phyloP scores from a whole-genome alignment of 2,113 vertebrate species.

The Scatophagus argus region DNA sequence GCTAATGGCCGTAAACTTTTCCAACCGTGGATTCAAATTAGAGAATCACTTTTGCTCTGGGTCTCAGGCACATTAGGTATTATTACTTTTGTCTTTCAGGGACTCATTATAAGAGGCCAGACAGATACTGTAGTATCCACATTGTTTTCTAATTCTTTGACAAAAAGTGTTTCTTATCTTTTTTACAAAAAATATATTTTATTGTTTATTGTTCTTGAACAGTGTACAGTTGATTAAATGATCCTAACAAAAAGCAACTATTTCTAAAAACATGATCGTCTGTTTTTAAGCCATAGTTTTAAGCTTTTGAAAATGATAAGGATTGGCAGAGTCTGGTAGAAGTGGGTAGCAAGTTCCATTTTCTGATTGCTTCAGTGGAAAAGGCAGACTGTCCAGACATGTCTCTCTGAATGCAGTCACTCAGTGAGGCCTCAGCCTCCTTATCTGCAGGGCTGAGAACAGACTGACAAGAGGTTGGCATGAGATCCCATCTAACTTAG shows the following conservation, averaged over 20 bases:
- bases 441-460: constrained; percentile 52
- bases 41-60: constrained; percentile 11
- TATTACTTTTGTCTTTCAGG: constrained; percentile 44
- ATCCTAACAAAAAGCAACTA: constrained; percentile 7
- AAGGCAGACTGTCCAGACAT: constrained; percentile 43
- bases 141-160: not conserved
- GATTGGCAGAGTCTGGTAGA: constrained; percentile 28
- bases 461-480: constrained; percentile 10
- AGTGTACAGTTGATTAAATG: constrained; percentile 12
- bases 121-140: not conserved
- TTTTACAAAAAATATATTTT: constrained; percentile 18
- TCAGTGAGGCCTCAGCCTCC: constrained; percentile 31
- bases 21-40: constrained; percentile 29
- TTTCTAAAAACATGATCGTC: constrained; percentile 17
- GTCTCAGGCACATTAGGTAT: constrained; percentile 17
- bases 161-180: not conserved
- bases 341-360: constrained; percentile 31
- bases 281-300: constrained; percentile 31
- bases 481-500: constrained; percentile 40
- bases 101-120: constrained; percentile 14
- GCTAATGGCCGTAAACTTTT: constrained; percentile 1
- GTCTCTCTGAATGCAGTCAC: constrained; percentile 43
- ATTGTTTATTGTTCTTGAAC: not conserved
- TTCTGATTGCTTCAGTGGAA: constrained; percentile 58
- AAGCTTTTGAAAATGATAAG: constrained; percentile 42